Percentiles rank a stretch among this genome's conserved stretches.
Evolutionary conservation across 2,113 vertebrate genomes (phyloP).

Genomic region (Hoplias malabaricus): DNA sequence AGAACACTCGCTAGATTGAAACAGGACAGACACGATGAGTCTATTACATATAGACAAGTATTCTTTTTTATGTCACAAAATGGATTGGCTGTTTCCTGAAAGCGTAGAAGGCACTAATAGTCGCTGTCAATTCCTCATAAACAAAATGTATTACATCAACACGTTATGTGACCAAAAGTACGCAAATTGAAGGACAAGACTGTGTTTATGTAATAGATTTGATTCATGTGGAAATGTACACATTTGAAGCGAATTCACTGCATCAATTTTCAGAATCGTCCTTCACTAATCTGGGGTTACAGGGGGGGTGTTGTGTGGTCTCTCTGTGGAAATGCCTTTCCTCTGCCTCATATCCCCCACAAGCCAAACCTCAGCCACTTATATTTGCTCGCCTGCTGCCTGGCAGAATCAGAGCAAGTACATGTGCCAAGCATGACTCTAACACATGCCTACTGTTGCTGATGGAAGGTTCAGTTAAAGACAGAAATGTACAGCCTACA

Average conservation of each 20-base stretch:
- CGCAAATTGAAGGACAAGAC: not conserved
- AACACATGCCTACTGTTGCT: constrained; percentile 38
- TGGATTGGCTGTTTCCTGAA: too few relatives aligned
- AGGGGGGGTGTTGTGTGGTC: constrained; percentile 38
- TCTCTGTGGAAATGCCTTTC: constrained; percentile 48
- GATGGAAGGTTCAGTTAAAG: constrained; percentile 11
- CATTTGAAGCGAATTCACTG: not conserved
- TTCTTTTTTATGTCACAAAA: too few relatives aligned
- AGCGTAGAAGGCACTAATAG: too few relatives aligned
- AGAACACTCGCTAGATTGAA: too few relatives aligned
- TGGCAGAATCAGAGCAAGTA: constrained; percentile 9
- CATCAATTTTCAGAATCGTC: not conserved
- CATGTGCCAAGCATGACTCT: constrained; percentile 23
- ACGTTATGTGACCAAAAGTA: not conserved
- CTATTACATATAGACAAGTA: too few relatives aligned
- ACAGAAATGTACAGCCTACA: constrained; percentile 27
- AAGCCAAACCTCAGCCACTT: constrained; percentile 37
- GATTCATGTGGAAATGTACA: not conserved
- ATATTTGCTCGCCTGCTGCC: constrained; percentile 29
- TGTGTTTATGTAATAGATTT: not conserved
- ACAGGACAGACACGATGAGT: too few relatives aligned
- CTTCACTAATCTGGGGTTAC: not conserved
- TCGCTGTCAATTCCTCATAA: too few relatives aligned
- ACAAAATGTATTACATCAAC: not conserved
- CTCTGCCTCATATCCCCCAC: constrained; percentile 44